Conservation (phyloP, 2,113 vertebrate genomes). For the Corythaeola cristata region DNA sequence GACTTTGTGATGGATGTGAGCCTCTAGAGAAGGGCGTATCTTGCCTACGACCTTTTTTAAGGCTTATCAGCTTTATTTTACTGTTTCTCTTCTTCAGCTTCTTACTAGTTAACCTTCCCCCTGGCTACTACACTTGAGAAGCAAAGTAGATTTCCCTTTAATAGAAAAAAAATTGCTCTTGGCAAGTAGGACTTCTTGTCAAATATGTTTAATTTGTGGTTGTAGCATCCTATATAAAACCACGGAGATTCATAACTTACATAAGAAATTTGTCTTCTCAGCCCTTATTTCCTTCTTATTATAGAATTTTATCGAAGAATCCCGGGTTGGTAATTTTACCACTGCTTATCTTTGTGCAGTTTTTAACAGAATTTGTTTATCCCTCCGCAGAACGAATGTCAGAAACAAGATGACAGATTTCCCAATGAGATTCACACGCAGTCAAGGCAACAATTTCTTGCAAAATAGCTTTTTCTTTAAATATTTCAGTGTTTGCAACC, state of each 20-base stretch:
- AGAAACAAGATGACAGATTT: conserved; percentile 17
- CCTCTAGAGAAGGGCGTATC: background rate
- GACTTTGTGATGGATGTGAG: background rate
- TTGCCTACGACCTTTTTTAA: background rate
- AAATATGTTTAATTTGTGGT: background rate
- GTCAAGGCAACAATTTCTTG: background rate
- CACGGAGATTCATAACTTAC: background rate
- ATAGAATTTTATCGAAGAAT: background rate
- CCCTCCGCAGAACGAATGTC: background rate
- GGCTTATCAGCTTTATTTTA: background rate
- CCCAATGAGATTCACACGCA: background rate
- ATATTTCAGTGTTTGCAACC: background rate
- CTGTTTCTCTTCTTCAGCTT: background rate
- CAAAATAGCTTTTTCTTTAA: background rate
- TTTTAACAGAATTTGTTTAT: background rate
- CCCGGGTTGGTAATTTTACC: background rate
- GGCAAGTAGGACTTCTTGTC: background rate
- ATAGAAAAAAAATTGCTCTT: background rate
- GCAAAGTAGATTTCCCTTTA: background rate
- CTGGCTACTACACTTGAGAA: background rate
- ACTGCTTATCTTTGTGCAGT: background rate
- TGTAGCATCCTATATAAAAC: background rate
- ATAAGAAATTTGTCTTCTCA: background rate
- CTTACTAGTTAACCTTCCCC: background rate
- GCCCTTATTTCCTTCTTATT: background rate